Evolutionary conservation across 2,888 invertebrate species (phyloP), one percentile per base, ranked within the genome.

Genomic region (Pachymerium ferrugineum): DNA sequence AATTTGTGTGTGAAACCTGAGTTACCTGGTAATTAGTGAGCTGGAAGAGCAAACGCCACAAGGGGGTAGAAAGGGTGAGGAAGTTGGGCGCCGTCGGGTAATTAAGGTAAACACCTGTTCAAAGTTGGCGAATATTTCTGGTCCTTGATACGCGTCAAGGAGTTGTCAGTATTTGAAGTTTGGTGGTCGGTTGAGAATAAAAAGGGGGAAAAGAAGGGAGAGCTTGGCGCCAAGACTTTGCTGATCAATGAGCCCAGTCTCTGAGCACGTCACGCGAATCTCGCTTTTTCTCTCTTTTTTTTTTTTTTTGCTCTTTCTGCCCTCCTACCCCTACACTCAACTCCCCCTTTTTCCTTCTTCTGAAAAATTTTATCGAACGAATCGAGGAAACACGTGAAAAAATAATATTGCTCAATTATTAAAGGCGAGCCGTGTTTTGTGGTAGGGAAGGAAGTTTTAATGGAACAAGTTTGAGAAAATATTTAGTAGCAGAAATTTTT

Each of bases 331-430:
- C n/a, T n/a, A n/a, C n/a, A n/a, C 47, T 47, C 47, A 19, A 16
- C 47, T 22, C 22, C 47, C 47, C 47, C 47, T n/a, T 47, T 47
- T 47, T 47, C 22, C 47, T 47, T 22, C 47, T 47, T 38, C 14
- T 38, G 12, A 47, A 47, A 47, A 47, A 22, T 47, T 47, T 47
- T 47, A 47, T 47, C 47, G 47, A 47, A 47, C 47, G 47, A 19
- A 47, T 47, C 19, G 47, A 47, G 47, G 47, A 47, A 47, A 47
- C n/a, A n/a, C 47, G 47, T 47, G 47, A 47, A 47, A 47, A 47
- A 47, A 47, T 47, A 47, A 47, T 47, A 47, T 47, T 47, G 47
- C 47, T 47, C 47, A 47, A 47, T 47, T 47, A 47, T 47, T 47
- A 47, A 47, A 47, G 47, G 47, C 47, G 47, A 1, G 47, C 19